phyloP scores from a whole-genome alignment of 2,888 invertebrate genomes.

The Andrena flavipes region DNA sequence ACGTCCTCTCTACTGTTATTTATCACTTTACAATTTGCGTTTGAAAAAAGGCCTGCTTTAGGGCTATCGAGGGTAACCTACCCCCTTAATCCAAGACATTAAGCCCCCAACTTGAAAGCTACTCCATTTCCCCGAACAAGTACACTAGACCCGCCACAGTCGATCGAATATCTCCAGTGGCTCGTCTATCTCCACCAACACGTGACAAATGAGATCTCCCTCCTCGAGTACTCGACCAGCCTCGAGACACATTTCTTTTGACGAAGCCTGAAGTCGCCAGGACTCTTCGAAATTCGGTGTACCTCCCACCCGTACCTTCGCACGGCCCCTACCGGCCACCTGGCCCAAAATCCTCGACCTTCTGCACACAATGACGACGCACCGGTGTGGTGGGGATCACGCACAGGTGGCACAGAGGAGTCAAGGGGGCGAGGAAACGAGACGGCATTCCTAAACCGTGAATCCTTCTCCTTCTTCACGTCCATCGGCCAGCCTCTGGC shows the following conservation, averaged over 20 bases:
- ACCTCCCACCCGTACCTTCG: background rate
- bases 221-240: background rate
- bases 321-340: background rate
- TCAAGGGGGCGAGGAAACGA: constrained; percentile 41
- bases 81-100: background rate
- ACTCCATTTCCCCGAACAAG: background rate
- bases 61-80: no score
- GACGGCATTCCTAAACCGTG: constrained; percentile 78
- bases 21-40: no score
- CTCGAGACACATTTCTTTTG: background rate
- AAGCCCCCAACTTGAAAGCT: background rate
- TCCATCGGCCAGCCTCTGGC: constrained; percentile 13
- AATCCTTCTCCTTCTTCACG: constrained; percentile 60
- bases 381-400: constrained; percentile 33
- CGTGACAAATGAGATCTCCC: background rate
- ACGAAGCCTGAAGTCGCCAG: background rate
- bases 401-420: constrained; percentile 45
- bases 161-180: background rate
- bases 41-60: no score
- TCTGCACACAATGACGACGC: constrained; percentile 49
- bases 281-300: background rate
- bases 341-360: constrained; percentile 51
- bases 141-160: background rate
- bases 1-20: no score
- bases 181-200: background rate